These are phyloP conservation scores for Ligdia adustata DNA, from an alignment of 2,888 invertebrate species.

Conservation along the genomic window DNA sequence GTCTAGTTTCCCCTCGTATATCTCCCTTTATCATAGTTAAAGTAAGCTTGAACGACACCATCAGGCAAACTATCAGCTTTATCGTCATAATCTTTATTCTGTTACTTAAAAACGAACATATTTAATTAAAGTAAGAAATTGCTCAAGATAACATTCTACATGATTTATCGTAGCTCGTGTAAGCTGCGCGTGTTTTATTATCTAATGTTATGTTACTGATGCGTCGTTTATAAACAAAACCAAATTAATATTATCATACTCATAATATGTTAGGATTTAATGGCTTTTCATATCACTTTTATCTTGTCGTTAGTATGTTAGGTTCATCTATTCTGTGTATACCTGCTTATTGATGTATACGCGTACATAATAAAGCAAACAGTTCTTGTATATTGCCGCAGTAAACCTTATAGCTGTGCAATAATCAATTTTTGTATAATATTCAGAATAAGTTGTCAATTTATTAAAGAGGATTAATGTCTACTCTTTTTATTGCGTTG, in stretches of 20 bases:
- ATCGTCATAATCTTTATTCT: too few relatives aligned
- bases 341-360: not conserved
- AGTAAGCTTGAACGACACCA: too few relatives aligned
- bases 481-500: slow-evolving; percentile 10
- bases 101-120: too few relatives aligned
- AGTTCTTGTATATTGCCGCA: slow-evolving; percentile 13
- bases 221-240: slow-evolving; percentile 23
- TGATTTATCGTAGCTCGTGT: slow-evolving; percentile 18
- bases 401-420: slow-evolving; percentile 19
- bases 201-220: slow-evolving; percentile 8
- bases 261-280: slow-evolving; percentile 21
- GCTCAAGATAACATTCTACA: not conserved
- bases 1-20: too few relatives aligned
- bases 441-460: slow-evolving; percentile 16
- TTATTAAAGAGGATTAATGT: slow-evolving; percentile 18
- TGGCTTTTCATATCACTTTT: slow-evolving; percentile 25
- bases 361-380: slow-evolving; percentile 17
- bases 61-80: too few relatives aligned
- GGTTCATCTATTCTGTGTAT: slow-evolving; percentile 21
- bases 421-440: slow-evolving; percentile 12
- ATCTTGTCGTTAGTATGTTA: slow-evolving; percentile 19
- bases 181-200: slow-evolving; percentile 21
- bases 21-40: too few relatives aligned
- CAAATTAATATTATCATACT: slow-evolving; percentile 29
- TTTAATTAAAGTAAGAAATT: too few relatives aligned